Evolutionary conservation across 2,113 vertebrate species (phyloP), one percentile per base, ranked within the genome.

Genomic region (Ammospiza nelsoni): DNA sequence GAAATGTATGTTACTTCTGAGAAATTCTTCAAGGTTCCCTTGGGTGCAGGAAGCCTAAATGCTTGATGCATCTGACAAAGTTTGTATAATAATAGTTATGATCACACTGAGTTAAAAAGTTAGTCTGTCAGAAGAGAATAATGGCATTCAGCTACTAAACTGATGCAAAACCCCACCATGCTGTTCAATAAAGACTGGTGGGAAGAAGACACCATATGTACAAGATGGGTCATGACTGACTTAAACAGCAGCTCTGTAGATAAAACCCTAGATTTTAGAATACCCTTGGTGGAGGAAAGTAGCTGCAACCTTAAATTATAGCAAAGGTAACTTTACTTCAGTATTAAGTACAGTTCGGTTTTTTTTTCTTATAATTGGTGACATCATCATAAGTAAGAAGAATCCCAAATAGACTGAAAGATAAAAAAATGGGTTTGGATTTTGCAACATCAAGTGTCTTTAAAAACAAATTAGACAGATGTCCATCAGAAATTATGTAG

Each of bases 261-360:
- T 66, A 76, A 65, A 18, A 5, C 5, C 65, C 6, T 23, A 12
- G 16, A 33, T 54, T 61, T 73, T 31, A 66, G 17, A 84, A 33
- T 9, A 48, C 6, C 4, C 3, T 16, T 37, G 14, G 5, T 16
- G 21, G 7, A 68, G 1, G 39, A 6, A 65, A 81, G 11, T 4
- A 73, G 21, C 9, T 69, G 4, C 17, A 66, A 8, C 12, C 19
- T 65, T 61, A 73, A 76, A 41, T 52, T 80, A 57, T 9, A 83
- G 6, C 5, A 52, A 68, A 29, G 31, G 49, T 24, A 15, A 22
- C 5, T 59, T 29, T 44, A 3, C 3, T 54, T 68, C 31, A 43
- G 12, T 19, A 59, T 28, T 59, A 66, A 29, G 8, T 7, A 11
- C 3, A 4, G 18, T 51, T 1, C 0, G 13, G 15, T 25, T 15